Evolutionary conservation across 2,113 vertebrate genomes (phyloP).

Genomic region (Microcebus jonahi): DNA sequence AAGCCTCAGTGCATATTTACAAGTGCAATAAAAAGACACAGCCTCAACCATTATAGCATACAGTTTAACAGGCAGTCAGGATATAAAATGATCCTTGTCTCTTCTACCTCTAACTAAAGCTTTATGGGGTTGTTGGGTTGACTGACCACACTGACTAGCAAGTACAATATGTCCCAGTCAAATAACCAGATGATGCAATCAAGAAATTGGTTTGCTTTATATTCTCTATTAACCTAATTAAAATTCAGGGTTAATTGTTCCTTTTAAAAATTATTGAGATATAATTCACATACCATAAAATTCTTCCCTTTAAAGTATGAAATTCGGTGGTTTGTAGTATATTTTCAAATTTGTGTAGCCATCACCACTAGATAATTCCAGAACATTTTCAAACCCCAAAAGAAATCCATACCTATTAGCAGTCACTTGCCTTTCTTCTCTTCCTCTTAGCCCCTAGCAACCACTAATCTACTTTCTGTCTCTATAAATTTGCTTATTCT

Average conservation of each 20-base stretch:
- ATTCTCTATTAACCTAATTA: background rate
- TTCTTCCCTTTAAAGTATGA: background rate
- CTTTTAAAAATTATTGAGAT: background rate
- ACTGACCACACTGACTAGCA: background rate
- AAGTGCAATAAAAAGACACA: conserved; percentile 40
- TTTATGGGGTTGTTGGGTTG: background rate
- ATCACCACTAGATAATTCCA: background rate
- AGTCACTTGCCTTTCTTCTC: background rate
- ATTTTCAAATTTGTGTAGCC: background rate
- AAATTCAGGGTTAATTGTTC: background rate
- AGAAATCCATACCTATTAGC: background rate
- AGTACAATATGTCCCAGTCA: background rate
- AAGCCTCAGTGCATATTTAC: conserved; percentile 56
- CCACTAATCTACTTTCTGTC: background rate
- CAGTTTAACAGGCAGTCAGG: background rate
- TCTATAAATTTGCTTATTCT: background rate
- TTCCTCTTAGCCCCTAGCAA: background rate
- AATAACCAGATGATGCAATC: background rate
- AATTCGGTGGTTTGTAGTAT: background rate
- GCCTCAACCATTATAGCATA: background rate
- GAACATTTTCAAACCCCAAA: background rate
- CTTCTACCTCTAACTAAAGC: background rate
- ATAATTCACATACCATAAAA: background rate
- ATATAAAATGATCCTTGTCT: background rate
- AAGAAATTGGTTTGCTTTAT: background rate